These are phyloP conservation scores for Nesometra sesokonis DNA, from an alignment of 35 echinoderm and acorn worm genomes.

Conservation along the genomic window DNA sequence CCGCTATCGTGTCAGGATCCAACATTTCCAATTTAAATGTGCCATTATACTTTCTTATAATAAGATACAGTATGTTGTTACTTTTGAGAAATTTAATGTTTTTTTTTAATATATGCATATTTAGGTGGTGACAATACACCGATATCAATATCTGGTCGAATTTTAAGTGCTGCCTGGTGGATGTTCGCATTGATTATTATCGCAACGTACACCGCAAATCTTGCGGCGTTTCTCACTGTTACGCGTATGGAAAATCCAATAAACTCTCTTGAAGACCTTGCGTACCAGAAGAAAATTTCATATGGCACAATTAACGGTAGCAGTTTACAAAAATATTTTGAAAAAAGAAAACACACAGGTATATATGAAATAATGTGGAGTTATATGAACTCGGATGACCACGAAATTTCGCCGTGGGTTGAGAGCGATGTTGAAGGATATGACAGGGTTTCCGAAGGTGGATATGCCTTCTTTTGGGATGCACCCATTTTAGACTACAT, in stretches of 20 bases:
- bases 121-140: conserved; percentile 88
- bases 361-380: conserved; percentile 73
- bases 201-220: conserved; percentile 91
- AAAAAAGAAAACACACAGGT: conserved; percentile 57
- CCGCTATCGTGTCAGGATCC: too few species aligned
- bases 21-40: too few species aligned
- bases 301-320: conserved; percentile 91
- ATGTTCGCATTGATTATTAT: conserved; percentile 94
- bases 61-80: too few species aligned
- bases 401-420: conserved; percentile 39
- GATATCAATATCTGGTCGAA: conserved; percentile 79
- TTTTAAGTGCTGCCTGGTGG: conserved; percentile 98
- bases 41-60: too few species aligned
- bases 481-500: conserved; percentile 94
- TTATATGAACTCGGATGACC: conserved; percentile 27
- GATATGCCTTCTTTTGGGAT: conserved; percentile 98
- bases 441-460: conserved; percentile 45
- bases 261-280: conserved; percentile 80
- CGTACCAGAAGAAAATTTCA: conserved; percentile 56
- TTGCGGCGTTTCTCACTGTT: conserved; percentile 93
- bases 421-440: conserved; percentile 59
- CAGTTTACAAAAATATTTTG: conserved; percentile 76
- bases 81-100: too few species aligned
- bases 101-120: too few species aligned
- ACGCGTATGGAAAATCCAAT: conserved; percentile 96